phyloP scores from a whole-genome alignment of 2,113 vertebrate genomes.

The Centropus unirufus region DNA sequence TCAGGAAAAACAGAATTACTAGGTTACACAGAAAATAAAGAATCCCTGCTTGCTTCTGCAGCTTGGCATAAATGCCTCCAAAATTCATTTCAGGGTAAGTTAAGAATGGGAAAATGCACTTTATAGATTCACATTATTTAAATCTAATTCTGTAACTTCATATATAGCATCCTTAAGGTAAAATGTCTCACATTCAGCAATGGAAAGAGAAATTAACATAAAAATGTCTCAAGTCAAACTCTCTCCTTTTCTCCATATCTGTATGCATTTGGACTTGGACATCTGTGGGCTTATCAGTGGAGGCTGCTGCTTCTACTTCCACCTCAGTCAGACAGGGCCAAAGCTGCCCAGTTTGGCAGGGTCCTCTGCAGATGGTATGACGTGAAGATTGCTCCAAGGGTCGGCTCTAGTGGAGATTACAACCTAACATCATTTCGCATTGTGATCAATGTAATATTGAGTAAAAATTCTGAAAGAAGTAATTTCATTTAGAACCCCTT shows the following conservation, averaged over 20 bases:
- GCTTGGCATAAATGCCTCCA: background rate
- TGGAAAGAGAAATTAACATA: background rate
- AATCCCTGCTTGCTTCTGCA: background rate
- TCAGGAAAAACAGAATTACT: background rate
- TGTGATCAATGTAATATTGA: no score
- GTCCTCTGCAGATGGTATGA: background rate
- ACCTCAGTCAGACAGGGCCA: rapidly evolving
- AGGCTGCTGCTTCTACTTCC: no score
- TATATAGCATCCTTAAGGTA: background rate
- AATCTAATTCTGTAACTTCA: background rate
- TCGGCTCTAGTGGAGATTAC: background rate
- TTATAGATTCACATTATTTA: background rate
- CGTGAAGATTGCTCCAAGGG: no score
- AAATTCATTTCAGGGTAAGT: background rate
- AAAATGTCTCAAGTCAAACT: background rate
- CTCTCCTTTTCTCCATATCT: background rate
- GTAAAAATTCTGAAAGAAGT: background rate
- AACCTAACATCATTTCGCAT: background rate
- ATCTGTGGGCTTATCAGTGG: rapidly evolving
- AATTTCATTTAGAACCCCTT: background rate
- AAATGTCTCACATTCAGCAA: background rate
- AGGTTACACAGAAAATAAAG: background rate
- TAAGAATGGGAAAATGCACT: background rate
- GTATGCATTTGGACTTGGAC: background rate
- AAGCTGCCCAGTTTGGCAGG: background rate